A percentile compares a stretch with the other conserved stretches of the same genome.
Evolutionary conservation across 2,888 invertebrate species (phyloP).

Genomic region (Agriotes lineatus): DNA sequence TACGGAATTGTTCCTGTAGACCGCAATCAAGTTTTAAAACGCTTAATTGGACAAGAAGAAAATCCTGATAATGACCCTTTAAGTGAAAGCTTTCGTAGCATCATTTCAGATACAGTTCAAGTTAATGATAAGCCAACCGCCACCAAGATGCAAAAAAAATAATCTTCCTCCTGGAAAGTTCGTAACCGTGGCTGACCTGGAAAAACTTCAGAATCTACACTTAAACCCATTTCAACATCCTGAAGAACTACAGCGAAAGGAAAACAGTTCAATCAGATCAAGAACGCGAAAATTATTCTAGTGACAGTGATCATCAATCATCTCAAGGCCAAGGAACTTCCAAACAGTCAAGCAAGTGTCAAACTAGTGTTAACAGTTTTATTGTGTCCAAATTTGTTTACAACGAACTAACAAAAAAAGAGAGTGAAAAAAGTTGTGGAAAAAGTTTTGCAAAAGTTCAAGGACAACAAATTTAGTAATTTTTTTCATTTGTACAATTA

Average conservation of each 20-base stretch:
- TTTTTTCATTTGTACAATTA: no score
- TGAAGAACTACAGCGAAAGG: no score
- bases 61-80: neutral
- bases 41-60: neutral
- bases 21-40: constrained; percentile 1
- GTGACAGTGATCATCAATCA: neutral
- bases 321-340: neutral
- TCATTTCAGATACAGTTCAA: neutral
- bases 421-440: no score
- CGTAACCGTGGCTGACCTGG: no score
- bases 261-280: no score
- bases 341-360: neutral
- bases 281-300: neutral
- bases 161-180: neutral
- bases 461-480: neutral
- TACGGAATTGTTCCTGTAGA: neutral
- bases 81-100: neutral
- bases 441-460: neutral
- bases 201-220: neutral
- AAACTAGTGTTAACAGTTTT: neutral
- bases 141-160: neutral
- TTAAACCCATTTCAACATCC: no score
- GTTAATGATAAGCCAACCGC: neutral
- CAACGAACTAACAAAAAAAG: neutral
- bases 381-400: neutral